These are phyloP conservation scores for Lottia scabra DNA, from an alignment of 2,888 invertebrate genomes.

Conservation along the genomic window DNA sequence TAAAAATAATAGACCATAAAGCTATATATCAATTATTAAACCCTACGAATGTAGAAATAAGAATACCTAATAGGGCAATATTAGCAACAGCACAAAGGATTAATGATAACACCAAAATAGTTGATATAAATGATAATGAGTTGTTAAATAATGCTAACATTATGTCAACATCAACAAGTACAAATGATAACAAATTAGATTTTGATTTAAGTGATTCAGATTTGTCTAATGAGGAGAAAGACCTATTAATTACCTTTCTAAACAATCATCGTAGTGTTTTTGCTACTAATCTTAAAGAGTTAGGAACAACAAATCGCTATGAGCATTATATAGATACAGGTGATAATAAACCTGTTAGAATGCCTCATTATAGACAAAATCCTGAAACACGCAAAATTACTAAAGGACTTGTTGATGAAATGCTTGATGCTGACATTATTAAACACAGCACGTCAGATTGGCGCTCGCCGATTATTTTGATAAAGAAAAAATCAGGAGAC, in stretches of 20 bases:
- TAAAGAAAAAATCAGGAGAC: constrained; percentile 28
- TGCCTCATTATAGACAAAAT: constrained; percentile 20
- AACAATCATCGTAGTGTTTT: constrained; percentile 7
- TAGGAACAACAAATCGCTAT: constrained; percentile 29
- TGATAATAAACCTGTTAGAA: constrained; percentile 21
- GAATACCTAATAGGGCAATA: constrained; percentile 19
- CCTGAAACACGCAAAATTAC: constrained; percentile 21
- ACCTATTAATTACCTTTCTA: neutral
- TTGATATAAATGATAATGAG: neutral
- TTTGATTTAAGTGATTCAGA: constrained; percentile 14
- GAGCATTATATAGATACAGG: constrained; percentile 34
- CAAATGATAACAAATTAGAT: neutral
- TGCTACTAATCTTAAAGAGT: constrained; percentile 22
- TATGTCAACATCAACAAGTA: neutral
- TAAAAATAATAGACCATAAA: neutral
- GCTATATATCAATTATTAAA: constrained; percentile 18
- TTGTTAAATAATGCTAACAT: neutral
- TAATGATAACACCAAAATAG: neutral
- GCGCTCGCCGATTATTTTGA: constrained; percentile 28
- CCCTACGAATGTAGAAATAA: constrained; percentile 20
- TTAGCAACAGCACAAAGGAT: constrained; percentile 23
- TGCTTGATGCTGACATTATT: constrained; percentile 31
- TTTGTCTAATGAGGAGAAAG: constrained; percentile 8
- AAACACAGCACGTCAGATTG: constrained; percentile 32
- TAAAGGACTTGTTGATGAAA: constrained; percentile 16